Percentiles rank a stretch among this genome's conserved stretches.
These are phyloP conservation scores for Protophormia terraenovae DNA, from an alignment of 2,888 invertebrate species.

Conservation along the genomic window DNA sequence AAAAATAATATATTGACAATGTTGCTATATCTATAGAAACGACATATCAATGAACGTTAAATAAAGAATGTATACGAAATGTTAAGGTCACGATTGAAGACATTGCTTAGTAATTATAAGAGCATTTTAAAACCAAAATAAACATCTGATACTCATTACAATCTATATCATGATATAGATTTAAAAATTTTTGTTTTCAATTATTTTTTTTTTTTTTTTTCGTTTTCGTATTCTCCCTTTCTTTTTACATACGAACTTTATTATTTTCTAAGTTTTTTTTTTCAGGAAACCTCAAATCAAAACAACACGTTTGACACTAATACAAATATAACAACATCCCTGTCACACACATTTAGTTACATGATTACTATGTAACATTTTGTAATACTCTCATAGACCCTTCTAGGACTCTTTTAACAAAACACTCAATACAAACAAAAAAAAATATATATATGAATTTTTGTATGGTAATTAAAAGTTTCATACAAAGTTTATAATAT, in stretches of 20 bases:
- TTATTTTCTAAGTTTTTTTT: too few species aligned
- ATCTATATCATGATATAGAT: too few species aligned
- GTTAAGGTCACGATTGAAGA: too few species aligned
- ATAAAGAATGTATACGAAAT: neutral
- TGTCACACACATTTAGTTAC: conserved; percentile 14
- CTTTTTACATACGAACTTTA: too few species aligned
- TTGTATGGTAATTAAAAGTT: conserved; percentile 63
- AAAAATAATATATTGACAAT: conserved; percentile 48
- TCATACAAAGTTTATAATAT: conserved; percentile 47
- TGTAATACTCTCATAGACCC: conserved; percentile 41
- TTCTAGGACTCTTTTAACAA: conserved; percentile 34
- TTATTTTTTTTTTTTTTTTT: too few species aligned
- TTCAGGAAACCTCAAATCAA: conserved; percentile 48
- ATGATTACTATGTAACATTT: neutral
- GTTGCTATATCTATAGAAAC: conserved; percentile 65
- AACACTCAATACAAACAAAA: conserved; percentile 15
- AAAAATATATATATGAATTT: neutral
- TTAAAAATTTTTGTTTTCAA: too few species aligned
- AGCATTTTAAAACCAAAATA: too few species aligned
- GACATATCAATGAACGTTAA: conserved; percentile 45
- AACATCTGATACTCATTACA: too few species aligned
- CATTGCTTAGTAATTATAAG: neutral
- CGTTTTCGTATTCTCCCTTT: too few species aligned
- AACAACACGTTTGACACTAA: conserved; percentile 41
- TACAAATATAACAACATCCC: neutral